Evolutionary conservation across 2,113 vertebrate genomes (phyloP).

Genomic region (Gymnobelideus leadbeateri): DNA sequence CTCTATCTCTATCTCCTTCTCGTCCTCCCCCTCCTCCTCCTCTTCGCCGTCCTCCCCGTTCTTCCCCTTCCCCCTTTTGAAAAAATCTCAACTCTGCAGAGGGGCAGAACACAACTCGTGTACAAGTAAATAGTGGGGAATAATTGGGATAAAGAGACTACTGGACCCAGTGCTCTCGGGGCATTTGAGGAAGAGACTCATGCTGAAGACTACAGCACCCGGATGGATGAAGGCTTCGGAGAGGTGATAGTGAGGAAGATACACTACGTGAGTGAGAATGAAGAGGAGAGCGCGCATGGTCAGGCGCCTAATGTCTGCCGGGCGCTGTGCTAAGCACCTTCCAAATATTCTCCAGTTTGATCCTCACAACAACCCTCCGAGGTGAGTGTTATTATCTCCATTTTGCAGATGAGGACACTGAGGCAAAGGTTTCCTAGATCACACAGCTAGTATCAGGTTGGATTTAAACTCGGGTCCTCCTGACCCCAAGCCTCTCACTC

Average conservation of each 20-base stretch:
- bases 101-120: background rate
- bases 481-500: too few relatives aligned
- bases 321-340: background rate
- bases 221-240: too few relatives aligned
- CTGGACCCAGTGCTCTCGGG: background rate
- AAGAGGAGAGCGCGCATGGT: background rate
- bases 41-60: rapidly evolving
- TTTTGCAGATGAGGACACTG: background rate
- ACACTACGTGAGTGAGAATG: too few relatives aligned
- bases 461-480: too few relatives aligned
- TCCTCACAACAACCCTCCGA: background rate
- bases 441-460: too few relatives aligned
- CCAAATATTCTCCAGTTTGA: too few relatives aligned
- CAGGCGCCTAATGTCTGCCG: background rate
- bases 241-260: too few relatives aligned
- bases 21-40: background rate
- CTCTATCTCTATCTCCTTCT: background rate
- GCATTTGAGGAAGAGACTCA: background rate
- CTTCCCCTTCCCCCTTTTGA: background rate
- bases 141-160: background rate
- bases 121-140: background rate
- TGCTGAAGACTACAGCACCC: background rate
- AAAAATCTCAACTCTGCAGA: background rate
- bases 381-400: background rate
- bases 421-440: too few relatives aligned